A percentile compares a stretch with the other conserved stretches of the same genome.
Conservation (phyloP, 2,888 invertebrate species). For the Nemotelus pantherinus region DNA sequence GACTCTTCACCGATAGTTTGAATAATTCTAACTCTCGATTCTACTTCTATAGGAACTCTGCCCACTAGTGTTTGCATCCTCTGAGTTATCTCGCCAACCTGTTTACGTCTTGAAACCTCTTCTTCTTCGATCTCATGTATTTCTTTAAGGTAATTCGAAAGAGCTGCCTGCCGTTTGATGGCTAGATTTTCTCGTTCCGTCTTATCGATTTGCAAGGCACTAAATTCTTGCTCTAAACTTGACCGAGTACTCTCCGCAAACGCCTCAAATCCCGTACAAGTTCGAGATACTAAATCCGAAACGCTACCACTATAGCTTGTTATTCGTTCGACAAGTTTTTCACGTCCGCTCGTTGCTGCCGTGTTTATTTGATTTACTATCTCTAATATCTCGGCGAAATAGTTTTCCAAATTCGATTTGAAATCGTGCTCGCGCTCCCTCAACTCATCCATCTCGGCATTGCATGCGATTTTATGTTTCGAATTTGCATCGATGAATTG, state of each 20-base stretch:
- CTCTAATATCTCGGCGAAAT: slow-evolving; percentile 17
- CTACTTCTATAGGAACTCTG: not conserved
- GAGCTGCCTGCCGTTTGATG: slow-evolving; percentile 53
- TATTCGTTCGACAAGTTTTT: slow-evolving; percentile 4
- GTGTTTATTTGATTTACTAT: slow-evolving; percentile 22
- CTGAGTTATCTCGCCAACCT: slow-evolving; percentile 56
- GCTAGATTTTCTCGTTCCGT: slow-evolving; percentile 54
- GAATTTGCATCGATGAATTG: not conserved
- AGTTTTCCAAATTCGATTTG: slow-evolving; percentile 20
- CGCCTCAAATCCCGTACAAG: slow-evolving; percentile 52
- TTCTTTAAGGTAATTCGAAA: slow-evolving; percentile 58
- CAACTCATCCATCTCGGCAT: slow-evolving; percentile 9
- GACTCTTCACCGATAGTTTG: slow-evolving; percentile 55
- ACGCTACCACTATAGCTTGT: slow-evolving; percentile 48
- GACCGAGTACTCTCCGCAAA: slow-evolving; percentile 49
- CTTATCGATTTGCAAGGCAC: slow-evolving; percentile 53
- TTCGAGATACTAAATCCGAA: slow-evolving; percentile 55
- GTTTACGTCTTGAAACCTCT: slow-evolving; percentile 54
- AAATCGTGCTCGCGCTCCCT: slow-evolving; percentile 2
- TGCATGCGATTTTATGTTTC: not conserved
- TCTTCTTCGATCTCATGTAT: slow-evolving; percentile 62
- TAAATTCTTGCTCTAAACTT: slow-evolving; percentile 48
- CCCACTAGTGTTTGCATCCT: slow-evolving; percentile 54
- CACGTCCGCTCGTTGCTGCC: not conserved
- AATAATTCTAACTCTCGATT: slow-evolving; percentile 53